Percentiles rank a stretch among this genome's conserved stretches.
Evolutionary conservation across 2,113 vertebrate species (phyloP).

Genomic region (Sitta europaea): DNA sequence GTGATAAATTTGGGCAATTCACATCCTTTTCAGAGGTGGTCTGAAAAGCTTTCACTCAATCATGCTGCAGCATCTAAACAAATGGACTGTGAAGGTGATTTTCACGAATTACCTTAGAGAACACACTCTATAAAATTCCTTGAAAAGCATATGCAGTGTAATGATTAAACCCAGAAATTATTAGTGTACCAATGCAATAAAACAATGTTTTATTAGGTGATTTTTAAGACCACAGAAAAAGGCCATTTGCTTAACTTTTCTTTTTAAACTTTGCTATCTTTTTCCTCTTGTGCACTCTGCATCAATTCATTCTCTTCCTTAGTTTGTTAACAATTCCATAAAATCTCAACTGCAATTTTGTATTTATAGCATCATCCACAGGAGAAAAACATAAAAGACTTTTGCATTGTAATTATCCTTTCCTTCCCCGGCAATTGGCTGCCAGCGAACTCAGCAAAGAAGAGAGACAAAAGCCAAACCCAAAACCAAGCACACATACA

Average conservation of each 20-base stretch:
- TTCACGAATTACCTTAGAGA: constrained; percentile 9
- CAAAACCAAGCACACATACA: not conserved
- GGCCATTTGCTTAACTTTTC: not conserved
- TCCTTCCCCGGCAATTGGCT: not conserved
- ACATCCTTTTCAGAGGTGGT: not conserved
- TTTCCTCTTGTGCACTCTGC: not conserved
- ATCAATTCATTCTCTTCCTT: not conserved
- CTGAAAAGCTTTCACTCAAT: not conserved
- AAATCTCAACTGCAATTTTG: not conserved
- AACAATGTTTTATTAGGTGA: not conserved
- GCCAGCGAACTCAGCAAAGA: constrained; percentile 12
- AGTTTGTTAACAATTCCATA: not conserved
- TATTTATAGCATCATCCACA: not conserved
- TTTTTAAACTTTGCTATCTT: not conserved
- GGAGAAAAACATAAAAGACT: not conserved
- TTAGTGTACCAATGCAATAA: not conserved
- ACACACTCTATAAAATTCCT: not conserved
- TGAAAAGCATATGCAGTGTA: not conserved
- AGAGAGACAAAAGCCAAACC: not conserved
- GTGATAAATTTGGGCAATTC: not conserved
- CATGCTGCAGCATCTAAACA: not conserved
- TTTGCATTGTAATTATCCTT: not conserved
- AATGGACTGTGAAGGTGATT: constrained; percentile 34
- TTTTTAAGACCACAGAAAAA: not conserved
- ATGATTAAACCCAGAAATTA: not conserved